Percentiles rank a stretch among this genome's conserved stretches.
phyloP scores from a whole-genome alignment of 2,888 invertebrate species.

The Tenthredo distinguenda region DNA sequence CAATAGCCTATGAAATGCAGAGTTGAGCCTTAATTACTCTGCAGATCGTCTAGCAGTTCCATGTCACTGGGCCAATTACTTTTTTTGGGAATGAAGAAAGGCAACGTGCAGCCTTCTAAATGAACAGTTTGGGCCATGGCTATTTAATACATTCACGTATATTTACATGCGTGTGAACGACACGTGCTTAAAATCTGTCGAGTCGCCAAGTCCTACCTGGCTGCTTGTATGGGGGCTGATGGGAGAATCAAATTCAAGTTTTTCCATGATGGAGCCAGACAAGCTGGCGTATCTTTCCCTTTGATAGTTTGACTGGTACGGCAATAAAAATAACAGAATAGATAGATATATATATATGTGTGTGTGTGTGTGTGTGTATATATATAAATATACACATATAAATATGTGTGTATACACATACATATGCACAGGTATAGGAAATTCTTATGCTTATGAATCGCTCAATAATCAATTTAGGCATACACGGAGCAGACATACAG shows the following conservation, averaged over 20 bases:
- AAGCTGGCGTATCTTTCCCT: constrained; percentile 92
- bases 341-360: constrained; percentile 57
- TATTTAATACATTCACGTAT: not conserved
- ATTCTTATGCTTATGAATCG: not conserved
- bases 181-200: constrained; percentile 30
- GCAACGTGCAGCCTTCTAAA: not conserved
- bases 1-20: not conserved
- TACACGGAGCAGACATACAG: not conserved
- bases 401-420: constrained; percentile 43
- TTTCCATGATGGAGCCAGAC: constrained; percentile 89
- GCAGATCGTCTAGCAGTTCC: not conserved
- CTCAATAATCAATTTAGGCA: not conserved
- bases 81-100: not conserved
- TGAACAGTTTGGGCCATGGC: not conserved
- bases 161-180: constrained; percentile 28
- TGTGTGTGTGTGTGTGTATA: not conserved
- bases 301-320: constrained; percentile 85
- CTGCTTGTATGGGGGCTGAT: constrained; percentile 88
- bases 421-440: not conserved
- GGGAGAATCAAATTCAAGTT: constrained; percentile 89
- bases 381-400: too few species aligned
- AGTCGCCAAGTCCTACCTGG: constrained; percentile 80
- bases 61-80: not conserved
- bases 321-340: constrained; percentile 57
- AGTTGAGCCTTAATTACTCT: not conserved